Percentiles rank a stretch among this genome's conserved stretches.
These are phyloP conservation scores for Whitmania pigra DNA, from an alignment of 1,140 invertebrate genomes.

Conservation along the genomic window DNA sequence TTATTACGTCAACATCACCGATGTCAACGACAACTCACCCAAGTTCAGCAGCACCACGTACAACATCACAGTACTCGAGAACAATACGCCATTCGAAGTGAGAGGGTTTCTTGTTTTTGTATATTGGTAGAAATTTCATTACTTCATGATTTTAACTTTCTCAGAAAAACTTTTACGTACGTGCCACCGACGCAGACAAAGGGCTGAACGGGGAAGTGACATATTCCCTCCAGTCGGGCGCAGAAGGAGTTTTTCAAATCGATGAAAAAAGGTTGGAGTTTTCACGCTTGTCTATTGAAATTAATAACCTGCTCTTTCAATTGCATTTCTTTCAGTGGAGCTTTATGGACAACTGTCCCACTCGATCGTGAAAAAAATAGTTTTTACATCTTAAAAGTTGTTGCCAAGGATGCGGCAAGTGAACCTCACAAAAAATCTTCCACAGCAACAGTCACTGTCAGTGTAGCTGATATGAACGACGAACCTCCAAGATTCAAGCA, in stretches of 20 bases:
- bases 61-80: conserved; percentile 43
- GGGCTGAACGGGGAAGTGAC: conserved; percentile 64
- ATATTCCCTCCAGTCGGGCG: conserved; percentile 60
- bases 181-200: conserved; percentile 70
- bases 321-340: conserved; percentile 12
- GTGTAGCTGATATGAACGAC: conserved; percentile 16
- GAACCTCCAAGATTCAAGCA: conserved; percentile 7
- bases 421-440: background rate
- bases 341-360: conserved; percentile 5
- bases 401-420: conserved; percentile 10
- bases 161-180: conserved; percentile 33
- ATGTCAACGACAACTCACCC: conserved; percentile 39
- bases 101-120: background rate
- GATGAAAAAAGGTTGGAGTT: conserved; percentile 14
- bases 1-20: conserved; percentile 47
- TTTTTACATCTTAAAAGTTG: conserved; percentile 7
- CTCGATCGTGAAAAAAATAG: conserved; percentile 18
- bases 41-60: conserved; percentile 46
- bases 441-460: conserved; percentile 11
- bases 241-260: conserved; percentile 8
- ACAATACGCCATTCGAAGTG: conserved; percentile 12
- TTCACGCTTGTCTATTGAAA: background rate
- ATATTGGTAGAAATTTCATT: no score
- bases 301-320: background rate
- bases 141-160: no score